Percentiles rank a stretch among this genome's conserved stretches.
phyloP scores from a whole-genome alignment of 1,140 invertebrate species.

The Magallana gigas region DNA sequence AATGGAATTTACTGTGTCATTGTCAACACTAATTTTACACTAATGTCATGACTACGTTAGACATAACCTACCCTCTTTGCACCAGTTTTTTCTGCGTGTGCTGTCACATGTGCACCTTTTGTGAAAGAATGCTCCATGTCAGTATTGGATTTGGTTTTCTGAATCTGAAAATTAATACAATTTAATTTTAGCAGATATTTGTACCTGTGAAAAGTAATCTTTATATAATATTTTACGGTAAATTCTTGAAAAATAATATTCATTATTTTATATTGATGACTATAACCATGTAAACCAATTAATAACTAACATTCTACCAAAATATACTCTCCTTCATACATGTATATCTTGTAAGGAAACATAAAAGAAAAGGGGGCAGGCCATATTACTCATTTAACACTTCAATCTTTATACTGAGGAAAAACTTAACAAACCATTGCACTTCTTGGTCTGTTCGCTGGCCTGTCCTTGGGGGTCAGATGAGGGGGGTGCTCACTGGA shows the following conservation, averaged over 20 bases:
- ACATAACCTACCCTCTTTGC: slow-evolving; percentile 4
- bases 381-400: no score
- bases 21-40: background rate
- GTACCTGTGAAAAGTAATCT: background rate
- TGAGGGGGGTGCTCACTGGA: slow-evolving; percentile 22
- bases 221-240: background rate
- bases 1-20: background rate
- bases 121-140: background rate
- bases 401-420: background rate
- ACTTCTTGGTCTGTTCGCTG: background rate
- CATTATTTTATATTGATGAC: no score
- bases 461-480: background rate
- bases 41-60: background rate
- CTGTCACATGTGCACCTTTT: background rate
- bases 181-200: no score
- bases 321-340: no score
- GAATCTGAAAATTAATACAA: background rate
- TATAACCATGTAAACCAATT: no score
- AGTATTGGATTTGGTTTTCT: slow-evolving; percentile 10
- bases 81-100: background rate
- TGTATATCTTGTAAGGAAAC: no score
- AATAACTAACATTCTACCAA: no score
- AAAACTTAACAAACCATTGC: slow-evolving; percentile 27
- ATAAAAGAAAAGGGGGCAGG: no score
- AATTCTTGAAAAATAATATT: background rate